Base-by-base conservation (phyloP, 2,113 vertebrate species). In the Melanerpes formicivorus region DNA sequence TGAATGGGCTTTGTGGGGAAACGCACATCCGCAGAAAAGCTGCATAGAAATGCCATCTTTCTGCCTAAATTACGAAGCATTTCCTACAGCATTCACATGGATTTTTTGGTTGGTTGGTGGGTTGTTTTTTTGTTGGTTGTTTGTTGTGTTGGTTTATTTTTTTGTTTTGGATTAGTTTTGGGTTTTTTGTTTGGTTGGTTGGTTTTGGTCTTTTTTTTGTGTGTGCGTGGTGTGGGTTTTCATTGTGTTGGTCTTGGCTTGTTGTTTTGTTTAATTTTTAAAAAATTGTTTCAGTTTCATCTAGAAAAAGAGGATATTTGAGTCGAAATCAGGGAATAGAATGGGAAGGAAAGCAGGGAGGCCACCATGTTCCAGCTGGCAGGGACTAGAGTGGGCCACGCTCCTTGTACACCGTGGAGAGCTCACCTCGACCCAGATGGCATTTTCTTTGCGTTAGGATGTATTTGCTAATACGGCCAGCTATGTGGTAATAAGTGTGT, bases 381-480 rank as follows among this genome's bases (percentile, higher is more conserved):
- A 16, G 30, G 50, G 34, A 82, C 18, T 14, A 48, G 67, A 85
- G 63, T 17, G 10, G 70, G 70, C 14, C 73, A 56, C 10, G 18
- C 69, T 87, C 81, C 73, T 18, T 48, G 75, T 63, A 59, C 40
- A 11, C 63, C 58, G 17, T 72, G 30, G 58, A 80, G 91, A 74
- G 65, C 72, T 95, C 92, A 90, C 78, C 80, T 88, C 74, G 48
- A 88, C 87, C 64, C 90, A 71, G 80, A 52, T 26, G 93, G 69
- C 95, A 95, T 95, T 97, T 96, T 96, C 94, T 95, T 88, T 92
- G 96, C 96, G 87, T 96, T 97, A 96, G 95, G 96, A 77, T 92
- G 88, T 95, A 67, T 95, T 92, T 88, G 90, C 76, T 83, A 91
- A 84, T 89, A 91, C 72, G 93, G 95, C 87, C 92, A 93, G 90